Evolutionary conservation across 1,140 invertebrate species (phyloP).

Genomic region (Danaus plexippus): DNA sequence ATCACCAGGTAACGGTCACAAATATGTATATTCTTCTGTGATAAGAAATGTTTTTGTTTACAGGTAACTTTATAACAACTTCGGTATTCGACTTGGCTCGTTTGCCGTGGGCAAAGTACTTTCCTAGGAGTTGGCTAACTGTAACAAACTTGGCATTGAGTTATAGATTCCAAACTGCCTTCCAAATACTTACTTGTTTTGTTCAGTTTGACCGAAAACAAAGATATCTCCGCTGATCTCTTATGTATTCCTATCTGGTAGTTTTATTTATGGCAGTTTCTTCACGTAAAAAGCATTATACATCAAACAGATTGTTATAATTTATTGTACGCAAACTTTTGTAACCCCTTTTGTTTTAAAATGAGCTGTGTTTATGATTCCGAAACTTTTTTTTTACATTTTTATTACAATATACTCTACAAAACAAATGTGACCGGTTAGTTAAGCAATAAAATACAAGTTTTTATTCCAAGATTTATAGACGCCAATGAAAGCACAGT

Average conservation of each 20-base stretch:
- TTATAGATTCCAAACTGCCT: conserved; percentile 68
- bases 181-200: conserved; percentile 67
- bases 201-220: conserved; percentile 63
- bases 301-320: conserved; percentile 12
- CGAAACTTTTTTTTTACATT: too few species aligned
- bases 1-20: conserved; percentile 21
- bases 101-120: conserved; percentile 50
- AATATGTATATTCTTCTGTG: conserved; percentile 29
- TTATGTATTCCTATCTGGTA: conserved; percentile 21
- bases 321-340: conserved; percentile 2
- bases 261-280: conserved; percentile 16
- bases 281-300: conserved; percentile 18
- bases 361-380: too few species aligned
- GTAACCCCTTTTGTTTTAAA: conserved; percentile 9
- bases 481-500: too few species aligned
- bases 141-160: conserved; percentile 64
- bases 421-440: too few species aligned
- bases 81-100: conserved; percentile 43
- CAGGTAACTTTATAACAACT: conserved; percentile 58
- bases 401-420: too few species aligned
- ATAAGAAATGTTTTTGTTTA: conserved; percentile 54
- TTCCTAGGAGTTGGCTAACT: conserved; percentile 56
- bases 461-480: too few species aligned
- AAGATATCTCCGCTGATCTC: conserved; percentile 52
- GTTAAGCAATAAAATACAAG: too few species aligned